phyloP scores from a whole-genome alignment of 2,797 vertebrate genomes.

The Notamacropus eugenii region DNA sequence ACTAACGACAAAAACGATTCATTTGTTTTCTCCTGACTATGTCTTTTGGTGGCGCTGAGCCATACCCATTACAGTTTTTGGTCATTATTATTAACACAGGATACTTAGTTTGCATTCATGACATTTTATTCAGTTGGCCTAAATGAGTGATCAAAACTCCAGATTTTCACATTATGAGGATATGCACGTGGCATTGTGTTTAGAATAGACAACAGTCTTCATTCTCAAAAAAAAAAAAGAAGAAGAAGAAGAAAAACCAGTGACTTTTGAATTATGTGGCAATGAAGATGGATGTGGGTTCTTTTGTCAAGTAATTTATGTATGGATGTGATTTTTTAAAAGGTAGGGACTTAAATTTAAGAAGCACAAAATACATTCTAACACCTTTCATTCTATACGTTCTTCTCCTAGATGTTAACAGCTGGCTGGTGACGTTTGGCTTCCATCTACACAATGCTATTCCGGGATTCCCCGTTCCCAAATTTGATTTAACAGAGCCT shows the following conservation, averaged over 20 bases:
- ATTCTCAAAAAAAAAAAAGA: constrained; percentile 15
- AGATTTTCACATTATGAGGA: background rate
- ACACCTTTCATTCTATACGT: constrained; percentile 41
- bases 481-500: constrained; percentile 94
- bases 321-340: constrained; percentile 11
- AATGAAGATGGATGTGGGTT: background rate
- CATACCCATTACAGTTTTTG: background rate
- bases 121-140: background rate
- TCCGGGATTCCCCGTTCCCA: constrained; percentile 95
- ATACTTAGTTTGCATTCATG: background rate
- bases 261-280: background rate
- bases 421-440: constrained; percentile 99
- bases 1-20: constrained; percentile 7
- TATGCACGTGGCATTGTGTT: background rate
- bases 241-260: background rate
- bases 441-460: constrained; percentile 99
- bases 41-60: background rate
- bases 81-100: background rate
- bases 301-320: background rate
- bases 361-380: constrained; percentile 19
- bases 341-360: background rate
- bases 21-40: background rate
- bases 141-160: background rate
- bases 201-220: background rate
- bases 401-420: constrained; percentile 94